Evolutionary conservation across 2,797 vertebrate genomes (phyloP), one percentile per base, ranked within the genome.

Genomic region (Clarias pachynema): DNA sequence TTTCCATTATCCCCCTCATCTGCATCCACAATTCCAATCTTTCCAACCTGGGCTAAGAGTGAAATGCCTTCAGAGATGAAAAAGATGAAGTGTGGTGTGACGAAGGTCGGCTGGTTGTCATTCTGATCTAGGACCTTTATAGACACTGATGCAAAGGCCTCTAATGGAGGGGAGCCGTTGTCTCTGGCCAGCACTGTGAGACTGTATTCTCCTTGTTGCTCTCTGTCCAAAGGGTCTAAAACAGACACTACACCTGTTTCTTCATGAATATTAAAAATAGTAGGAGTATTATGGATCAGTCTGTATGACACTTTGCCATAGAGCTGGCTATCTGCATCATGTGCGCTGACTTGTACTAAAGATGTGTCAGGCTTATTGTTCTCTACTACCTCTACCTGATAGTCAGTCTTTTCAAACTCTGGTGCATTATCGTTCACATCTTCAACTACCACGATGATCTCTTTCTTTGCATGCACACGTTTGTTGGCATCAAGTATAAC

Each of bases 391-490:
- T 92, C 91, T 59, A 92, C 83, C 85, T 95, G 72, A 88, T 95
- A 94, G 63, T 81, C 83, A 77, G 86, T 65, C 65, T 93, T 91
- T 60, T 80, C 65, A 74, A 96, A 96, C 84, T 84, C 88, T 20
- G 96, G 95, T 1, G 89, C 86, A 57, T 96, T 96, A 89, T 96
- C 95, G 77, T 96, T 96, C 87, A 94, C 91, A 88, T 97, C 95
- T 89, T 90, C 86, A 88, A 96, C 93, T 78, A 74, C 29, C 84
- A 96, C 91, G 74, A 86, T 91, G 85, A 96, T 92, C 84, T 90
- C 87, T 82, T 63, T 89, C 66, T 85, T 90, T 31, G 63, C 70
- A 56, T 22, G 44, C 31, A 82, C 63, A 4, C 3, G 69, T 53
- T 78, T 72, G 69, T 84, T 84, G 79, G 89, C 80, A 79, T 91